Percentiles rank a stretch among this genome's conserved stretches.
These are phyloP conservation scores for Hydriomena furcata DNA, from an alignment of 2,888 invertebrate species.

Conservation along the genomic window DNA sequence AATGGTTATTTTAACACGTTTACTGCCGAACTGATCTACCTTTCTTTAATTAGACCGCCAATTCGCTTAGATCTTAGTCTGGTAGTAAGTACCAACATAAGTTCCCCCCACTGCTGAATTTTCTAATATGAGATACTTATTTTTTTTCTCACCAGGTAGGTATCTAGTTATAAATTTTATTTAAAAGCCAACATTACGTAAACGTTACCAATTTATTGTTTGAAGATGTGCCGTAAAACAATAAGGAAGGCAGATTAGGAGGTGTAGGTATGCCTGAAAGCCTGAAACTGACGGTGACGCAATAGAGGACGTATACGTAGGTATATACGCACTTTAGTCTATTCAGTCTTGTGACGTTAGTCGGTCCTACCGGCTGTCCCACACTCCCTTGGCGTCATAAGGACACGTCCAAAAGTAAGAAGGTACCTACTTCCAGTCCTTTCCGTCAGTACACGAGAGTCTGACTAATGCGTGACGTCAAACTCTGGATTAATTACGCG, in stretches of 20 bases:
- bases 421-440: too few species aligned
- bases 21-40: too few species aligned
- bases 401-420: constrained; percentile 1
- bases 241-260: constrained; percentile 31
- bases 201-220: background rate
- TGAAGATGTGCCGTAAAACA: constrained; percentile 10
- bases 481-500: constrained; percentile 30
- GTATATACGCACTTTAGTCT: too few species aligned
- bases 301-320: constrained; percentile 15
- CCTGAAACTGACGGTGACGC: constrained; percentile 29
- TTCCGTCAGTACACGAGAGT: background rate
- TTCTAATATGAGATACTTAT: too few species aligned
- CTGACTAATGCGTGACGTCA: constrained; percentile 25
- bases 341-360: constrained; percentile 8
- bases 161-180: too few species aligned
- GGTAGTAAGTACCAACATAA: too few species aligned
- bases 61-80: too few species aligned
- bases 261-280: constrained; percentile 10
- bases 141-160: too few species aligned
- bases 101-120: too few species aligned
- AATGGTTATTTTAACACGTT: too few species aligned
- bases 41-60: too few species aligned
- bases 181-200: background rate
- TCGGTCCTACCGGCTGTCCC: background rate
- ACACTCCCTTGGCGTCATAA: constrained; percentile 7